Percentiles rank a stretch among this genome's conserved stretches.
These are phyloP conservation scores for Morinoia aosen DNA, from an alignment of 2,888 invertebrate species.

Conservation along the genomic window DNA sequence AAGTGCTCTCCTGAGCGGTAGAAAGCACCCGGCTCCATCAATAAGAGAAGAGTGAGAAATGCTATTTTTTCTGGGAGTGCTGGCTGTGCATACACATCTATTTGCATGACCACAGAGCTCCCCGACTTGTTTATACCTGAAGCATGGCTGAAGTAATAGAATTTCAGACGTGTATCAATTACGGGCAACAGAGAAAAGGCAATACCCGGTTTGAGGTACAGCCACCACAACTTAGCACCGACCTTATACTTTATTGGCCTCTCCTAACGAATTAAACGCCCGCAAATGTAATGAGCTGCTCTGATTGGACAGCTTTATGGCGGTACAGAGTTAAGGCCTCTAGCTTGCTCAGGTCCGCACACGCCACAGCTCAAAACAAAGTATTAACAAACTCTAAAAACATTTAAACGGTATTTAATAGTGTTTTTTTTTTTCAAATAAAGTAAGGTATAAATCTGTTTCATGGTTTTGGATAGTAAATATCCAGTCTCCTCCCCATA, in stretches of 20 bases:
- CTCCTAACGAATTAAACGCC: constrained; percentile 49
- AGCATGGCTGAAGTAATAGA: constrained; percentile 23
- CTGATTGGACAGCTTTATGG: constrained; percentile 49
- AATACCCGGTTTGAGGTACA: constrained; percentile 18
- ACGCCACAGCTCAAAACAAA: neutral
- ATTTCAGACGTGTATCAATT: constrained; percentile 48
- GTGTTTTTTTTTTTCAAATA: neutral
- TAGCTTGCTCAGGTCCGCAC: neutral
- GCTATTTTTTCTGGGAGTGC: neutral
- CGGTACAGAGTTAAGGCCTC: neutral
- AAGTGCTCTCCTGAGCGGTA: neutral
- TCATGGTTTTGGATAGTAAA: neutral
- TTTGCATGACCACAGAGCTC: constrained; percentile 23
- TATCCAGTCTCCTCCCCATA: neutral
- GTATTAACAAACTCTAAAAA: neutral
- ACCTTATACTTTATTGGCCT: constrained; percentile 31
- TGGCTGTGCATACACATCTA: neutral
- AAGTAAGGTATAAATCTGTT: too few species aligned
- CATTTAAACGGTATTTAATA: neutral
- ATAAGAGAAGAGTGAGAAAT: neutral
- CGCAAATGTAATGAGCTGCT: constrained; percentile 44
- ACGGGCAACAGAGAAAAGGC: constrained; percentile 34
- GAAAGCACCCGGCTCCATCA: neutral
- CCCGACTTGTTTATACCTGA: neutral
- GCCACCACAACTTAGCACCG: constrained; percentile 24